Evolutionary conservation across 1,140 invertebrate genomes (phyloP).

Genomic region (Nylanderia fulva): DNA sequence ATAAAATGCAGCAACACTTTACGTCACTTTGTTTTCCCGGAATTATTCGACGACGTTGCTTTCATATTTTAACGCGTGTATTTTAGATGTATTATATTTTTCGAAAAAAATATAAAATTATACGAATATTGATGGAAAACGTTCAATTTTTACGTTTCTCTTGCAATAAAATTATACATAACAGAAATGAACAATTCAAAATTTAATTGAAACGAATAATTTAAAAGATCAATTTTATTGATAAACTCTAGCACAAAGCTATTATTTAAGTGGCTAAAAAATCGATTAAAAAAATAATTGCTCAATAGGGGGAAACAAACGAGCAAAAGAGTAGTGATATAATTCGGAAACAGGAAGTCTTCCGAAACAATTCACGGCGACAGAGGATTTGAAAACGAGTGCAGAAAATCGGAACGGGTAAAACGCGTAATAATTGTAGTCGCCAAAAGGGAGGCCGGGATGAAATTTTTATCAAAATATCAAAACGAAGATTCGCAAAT

Average conservation of each 20-base stretch:
- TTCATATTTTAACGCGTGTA: neutral
- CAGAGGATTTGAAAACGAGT: constrained; percentile 3
- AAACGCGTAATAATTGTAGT: neutral
- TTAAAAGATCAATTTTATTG: too few relatives aligned
- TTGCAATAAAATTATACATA: neutral
- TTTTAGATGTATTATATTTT: too few relatives aligned
- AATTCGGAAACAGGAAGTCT: neutral
- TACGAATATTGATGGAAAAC: neutral
- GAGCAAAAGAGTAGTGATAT: neutral
- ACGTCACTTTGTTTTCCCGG: constrained; percentile 4
- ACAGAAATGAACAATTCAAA: too few relatives aligned
- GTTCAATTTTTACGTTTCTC: neutral
- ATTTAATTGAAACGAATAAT: too few relatives aligned
- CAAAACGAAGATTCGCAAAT: constrained; percentile 11
- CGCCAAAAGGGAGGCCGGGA: constrained; percentile 1
- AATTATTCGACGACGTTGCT: constrained; percentile 7
- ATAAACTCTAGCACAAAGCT: neutral
- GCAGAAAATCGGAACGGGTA: neutral
- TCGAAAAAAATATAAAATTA: neutral
- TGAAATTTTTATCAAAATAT: constrained; percentile 27
- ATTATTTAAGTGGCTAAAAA: neutral
- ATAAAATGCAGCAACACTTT: constrained; percentile 41
- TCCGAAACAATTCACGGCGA: neutral
- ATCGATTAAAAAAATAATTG: neutral
- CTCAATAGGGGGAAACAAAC: neutral